A percentile compares a stretch with the other conserved stretches of the same genome.
phyloP scores from a whole-genome alignment of 2,888 invertebrate species.

The Lasioglossum villosulum region DNA sequence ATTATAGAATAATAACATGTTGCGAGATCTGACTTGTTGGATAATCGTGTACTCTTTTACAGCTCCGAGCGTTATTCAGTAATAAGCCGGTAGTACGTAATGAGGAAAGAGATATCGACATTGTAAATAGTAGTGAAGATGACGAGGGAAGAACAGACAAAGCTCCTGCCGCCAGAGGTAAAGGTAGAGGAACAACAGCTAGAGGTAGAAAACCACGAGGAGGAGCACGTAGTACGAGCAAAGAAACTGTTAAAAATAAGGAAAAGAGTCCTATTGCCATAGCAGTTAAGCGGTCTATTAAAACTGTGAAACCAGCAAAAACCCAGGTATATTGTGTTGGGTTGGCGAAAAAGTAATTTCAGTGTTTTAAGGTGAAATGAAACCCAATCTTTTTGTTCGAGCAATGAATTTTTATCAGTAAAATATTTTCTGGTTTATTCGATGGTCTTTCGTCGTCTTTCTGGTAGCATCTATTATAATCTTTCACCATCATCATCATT shows the following conservation, averaged over 20 bases:
- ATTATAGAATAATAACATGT: not conserved
- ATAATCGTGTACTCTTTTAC: constrained; percentile 15
- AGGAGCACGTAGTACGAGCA: constrained; percentile 36
- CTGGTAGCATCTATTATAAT: no score
- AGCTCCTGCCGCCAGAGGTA: constrained; percentile 30
- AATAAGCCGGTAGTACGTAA: not conserved
- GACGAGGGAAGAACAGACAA: not conserved
- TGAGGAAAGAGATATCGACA: not conserved
- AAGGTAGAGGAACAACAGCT: constrained; percentile 43
- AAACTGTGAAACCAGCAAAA: not conserved
- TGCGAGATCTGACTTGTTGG: not conserved
- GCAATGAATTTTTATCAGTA: no score
- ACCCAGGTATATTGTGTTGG: constrained; percentile 11
- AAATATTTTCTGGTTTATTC: no score
- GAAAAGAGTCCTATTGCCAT: not conserved
- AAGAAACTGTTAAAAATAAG: not conserved
- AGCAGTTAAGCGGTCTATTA: not conserved
- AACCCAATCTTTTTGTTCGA: no score
- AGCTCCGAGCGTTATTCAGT: constrained; percentile 4
- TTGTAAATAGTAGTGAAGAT: constrained; percentile 18
- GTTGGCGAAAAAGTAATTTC: no score
- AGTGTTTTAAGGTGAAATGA: no score
- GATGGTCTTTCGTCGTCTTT: no score
- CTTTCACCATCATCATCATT: no score
- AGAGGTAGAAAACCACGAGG: constrained; percentile 50